A percentile compares a stretch with the other conserved stretches of the same genome.
These are phyloP conservation scores for Triops longicaudatus DNA, from an alignment of 1,140 invertebrate genomes.

Conservation along the genomic window DNA sequence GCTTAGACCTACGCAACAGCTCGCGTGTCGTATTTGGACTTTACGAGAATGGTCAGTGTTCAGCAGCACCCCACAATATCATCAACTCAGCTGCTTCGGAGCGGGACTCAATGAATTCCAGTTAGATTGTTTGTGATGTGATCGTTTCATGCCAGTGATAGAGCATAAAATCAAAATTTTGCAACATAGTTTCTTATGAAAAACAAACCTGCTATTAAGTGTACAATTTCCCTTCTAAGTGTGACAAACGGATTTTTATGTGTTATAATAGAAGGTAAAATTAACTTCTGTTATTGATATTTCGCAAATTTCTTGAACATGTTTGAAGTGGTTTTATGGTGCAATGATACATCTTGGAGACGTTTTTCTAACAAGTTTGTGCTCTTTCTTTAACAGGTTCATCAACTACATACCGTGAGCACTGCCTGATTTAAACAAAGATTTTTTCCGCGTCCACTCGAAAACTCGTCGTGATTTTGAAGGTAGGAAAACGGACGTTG, in stretches of 20 bases:
- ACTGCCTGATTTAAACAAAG: background rate
- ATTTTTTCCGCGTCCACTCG: background rate
- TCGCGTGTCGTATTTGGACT: background rate
- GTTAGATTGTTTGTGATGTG: slow-evolving; percentile 3
- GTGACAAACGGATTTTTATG: background rate
- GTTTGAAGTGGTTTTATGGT: no score
- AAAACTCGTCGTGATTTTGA: background rate
- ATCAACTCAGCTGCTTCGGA: background rate
- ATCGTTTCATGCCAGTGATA: background rate
- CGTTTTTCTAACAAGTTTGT: background rate
- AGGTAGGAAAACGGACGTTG: slow-evolving; percentile 14
- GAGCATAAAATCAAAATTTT: slow-evolving; percentile 13
- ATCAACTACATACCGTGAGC: background rate
- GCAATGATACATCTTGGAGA: no score
- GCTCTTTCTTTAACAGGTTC: background rate
- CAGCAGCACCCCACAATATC: background rate
- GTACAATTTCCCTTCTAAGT: background rate
- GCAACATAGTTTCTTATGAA: background rate
- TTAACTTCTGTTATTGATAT: background rate
- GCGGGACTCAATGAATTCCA: background rate
- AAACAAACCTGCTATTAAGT: background rate
- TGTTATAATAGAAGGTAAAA: background rate
- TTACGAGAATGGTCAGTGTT: background rate
- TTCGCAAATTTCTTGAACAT: no score
- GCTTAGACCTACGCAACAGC: background rate